Evolutionary conservation across 2,113 vertebrate genomes (phyloP), one percentile per base, ranked within the genome.

Genomic region (Otus sunia): DNA sequence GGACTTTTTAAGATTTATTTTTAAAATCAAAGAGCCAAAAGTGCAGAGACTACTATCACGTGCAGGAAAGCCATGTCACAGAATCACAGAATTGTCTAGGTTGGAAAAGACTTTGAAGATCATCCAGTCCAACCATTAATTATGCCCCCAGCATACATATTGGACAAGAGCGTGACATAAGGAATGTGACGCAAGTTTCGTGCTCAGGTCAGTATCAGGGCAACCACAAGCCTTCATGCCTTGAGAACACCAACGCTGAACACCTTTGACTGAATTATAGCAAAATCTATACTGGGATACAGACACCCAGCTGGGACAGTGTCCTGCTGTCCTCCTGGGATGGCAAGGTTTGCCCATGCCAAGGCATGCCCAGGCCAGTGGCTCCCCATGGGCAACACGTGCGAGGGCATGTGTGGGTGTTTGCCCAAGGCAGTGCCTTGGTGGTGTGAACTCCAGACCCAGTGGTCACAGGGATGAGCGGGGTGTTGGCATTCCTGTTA

Each of bases 401-500:
- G 30, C 0, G 1, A 88, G 19, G 64, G 50, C 3, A 60, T 23
- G 19, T 2, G 1, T 0, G 2, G 10, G 53, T 10, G 3, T 63
- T 56, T 37, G 50, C 21, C 22, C 73, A 34, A 53, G 64, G 59
- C 60, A 74, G 43, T 22, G 41, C 27, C 60, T 58, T 1, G 2
- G 34, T 11, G 29, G 8, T n/a, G 47, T 27, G 49, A 82, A 41
- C 47, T 63, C 62, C 66, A 55, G 88, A n/a, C 4, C 11, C 2
- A 3, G 17, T 0, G 13, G 32, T 26, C 1, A 2, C 23, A 43
- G 39, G 56, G 56, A 30, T 49, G 27, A 79, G 26, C 5, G 6
- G 26, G 34, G 37, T 2, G 1, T 0, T 58, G 73, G 8, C 4
- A 5, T 1, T 36, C 32, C 37, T 37, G 3, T 41, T 11, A 72